phyloP scores from a whole-genome alignment of 2,888 invertebrate genomes.

The Horisme vitalbata region DNA sequence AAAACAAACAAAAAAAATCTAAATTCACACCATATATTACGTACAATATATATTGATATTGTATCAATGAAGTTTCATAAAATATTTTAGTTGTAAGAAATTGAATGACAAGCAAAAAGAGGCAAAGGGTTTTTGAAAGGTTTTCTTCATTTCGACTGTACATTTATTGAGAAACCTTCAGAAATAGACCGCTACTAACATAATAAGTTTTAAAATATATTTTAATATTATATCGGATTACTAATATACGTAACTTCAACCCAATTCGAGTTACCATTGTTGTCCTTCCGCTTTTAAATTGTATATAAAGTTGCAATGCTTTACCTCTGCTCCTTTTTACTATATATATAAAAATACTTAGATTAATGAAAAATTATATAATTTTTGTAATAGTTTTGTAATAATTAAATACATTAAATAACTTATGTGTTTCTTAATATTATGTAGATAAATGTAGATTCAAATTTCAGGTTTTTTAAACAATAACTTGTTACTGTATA shows the following conservation, averaged over 20 bases:
- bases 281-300: conserved; percentile 61
- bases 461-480: no score
- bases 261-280: conserved; percentile 77
- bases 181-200: conserved; percentile 56
- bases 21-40: no score
- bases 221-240: conserved; percentile 45
- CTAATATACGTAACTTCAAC: conserved; percentile 61
- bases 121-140: conserved; percentile 76
- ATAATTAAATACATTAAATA: no score
- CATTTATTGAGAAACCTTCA: conserved; percentile 72
- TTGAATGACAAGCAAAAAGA: conserved; percentile 75
- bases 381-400: conserved; percentile 32
- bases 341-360: background rate
- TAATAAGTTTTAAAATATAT: conserved; percentile 57
- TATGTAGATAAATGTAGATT: no score
- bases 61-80: background rate
- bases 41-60: background rate
- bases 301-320: conserved; percentile 62
- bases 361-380: conserved; percentile 34
- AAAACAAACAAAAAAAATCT: no score
- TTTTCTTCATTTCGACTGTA: conserved; percentile 68
- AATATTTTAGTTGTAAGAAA: conserved; percentile 49
- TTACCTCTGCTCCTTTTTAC: conserved; percentile 41
- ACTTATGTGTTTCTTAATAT: no score
- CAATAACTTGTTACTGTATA: no score